phyloP scores from a whole-genome alignment of 92 coral and sea anemone genomes.

The Diadumene lineata region DNA sequence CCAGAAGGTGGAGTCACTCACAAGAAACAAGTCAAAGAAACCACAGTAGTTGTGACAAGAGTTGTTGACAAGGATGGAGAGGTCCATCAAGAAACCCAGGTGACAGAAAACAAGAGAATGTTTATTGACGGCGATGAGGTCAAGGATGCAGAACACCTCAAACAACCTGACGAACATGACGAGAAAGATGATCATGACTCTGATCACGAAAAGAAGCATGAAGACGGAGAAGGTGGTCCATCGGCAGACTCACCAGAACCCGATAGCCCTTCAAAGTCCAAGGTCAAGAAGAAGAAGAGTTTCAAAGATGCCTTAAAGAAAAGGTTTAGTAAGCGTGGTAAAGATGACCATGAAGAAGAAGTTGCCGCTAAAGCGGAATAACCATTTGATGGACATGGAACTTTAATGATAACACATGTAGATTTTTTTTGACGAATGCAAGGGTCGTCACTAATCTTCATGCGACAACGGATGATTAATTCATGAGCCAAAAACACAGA shows the following conservation, averaged over 20 bases:
- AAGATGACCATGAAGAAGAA: slow-evolving; percentile 60
- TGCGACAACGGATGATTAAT: neutral
- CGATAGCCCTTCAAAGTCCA: slow-evolving; percentile 69
- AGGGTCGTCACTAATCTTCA: neutral
- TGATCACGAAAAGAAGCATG: slow-evolving; percentile 43
- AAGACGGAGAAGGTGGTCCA: slow-evolving; percentile 43
- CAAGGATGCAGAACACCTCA: slow-evolving; percentile 12
- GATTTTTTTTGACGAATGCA: neutral
- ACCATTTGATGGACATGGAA: slow-evolving; percentile 3
- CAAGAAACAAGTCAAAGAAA: slow-evolving; percentile 48
- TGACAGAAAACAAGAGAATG: slow-evolving; percentile 43
- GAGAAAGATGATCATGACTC: slow-evolving; percentile 35
- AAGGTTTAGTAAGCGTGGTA: slow-evolving; percentile 69
- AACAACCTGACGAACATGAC: slow-evolving; percentile 16
- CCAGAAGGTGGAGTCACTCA: slow-evolving; percentile 50
- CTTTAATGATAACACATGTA: neutral
- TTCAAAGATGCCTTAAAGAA: slow-evolving; percentile 73
- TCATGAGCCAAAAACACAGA: no score
- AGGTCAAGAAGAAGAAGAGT: slow-evolving; percentile 89
- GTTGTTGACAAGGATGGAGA: slow-evolving; percentile 42
- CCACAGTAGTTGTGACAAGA: slow-evolving; percentile 59
- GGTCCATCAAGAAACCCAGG: slow-evolving; percentile 39
- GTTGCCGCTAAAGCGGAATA: slow-evolving; percentile 41
- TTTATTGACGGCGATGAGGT: slow-evolving; percentile 41
- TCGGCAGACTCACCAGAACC: slow-evolving; percentile 61